These are phyloP conservation scores for Eupithecia insigniata DNA, from an alignment of 2,888 invertebrate species.

Conservation along the genomic window DNA sequence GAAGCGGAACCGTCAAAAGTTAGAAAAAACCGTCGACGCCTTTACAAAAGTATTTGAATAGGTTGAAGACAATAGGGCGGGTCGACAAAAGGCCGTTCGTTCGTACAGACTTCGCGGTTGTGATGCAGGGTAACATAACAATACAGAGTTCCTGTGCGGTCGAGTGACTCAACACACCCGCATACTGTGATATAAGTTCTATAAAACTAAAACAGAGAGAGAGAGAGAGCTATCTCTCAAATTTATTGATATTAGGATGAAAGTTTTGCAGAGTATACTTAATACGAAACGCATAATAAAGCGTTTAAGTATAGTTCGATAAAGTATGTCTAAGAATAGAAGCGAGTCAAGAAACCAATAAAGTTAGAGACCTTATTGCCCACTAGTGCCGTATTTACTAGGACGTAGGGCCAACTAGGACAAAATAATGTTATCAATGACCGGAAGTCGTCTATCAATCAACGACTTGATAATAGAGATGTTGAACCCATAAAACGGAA, in stretches of 20 bases:
- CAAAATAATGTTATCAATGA: conserved; percentile 60
- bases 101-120: conserved; percentile 62
- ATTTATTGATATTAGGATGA: conserved; percentile 31
- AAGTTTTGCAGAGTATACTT: conserved; percentile 21
- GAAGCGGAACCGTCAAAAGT: conserved; percentile 53
- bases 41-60: conserved; percentile 69
- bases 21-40: conserved; percentile 57
- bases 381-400: conserved; percentile 20
- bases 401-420: conserved; percentile 58
- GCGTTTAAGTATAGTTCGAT: conserved; percentile 22
- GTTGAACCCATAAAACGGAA: conserved; percentile 73
- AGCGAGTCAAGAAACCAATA: conserved; percentile 56
- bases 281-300: conserved; percentile 15
- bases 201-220: conserved; percentile 28
- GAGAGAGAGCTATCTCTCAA: conserved; percentile 40
- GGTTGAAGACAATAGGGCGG: conserved; percentile 70
- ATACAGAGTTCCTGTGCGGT: conserved; percentile 73
- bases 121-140: conserved; percentile 72
- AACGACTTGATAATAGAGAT: conserved; percentile 73
- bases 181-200: conserved; percentile 57
- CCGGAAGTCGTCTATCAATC: conserved; percentile 77
- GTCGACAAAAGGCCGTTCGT: conserved; percentile 71
- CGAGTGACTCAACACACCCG: conserved; percentile 72
- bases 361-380: conserved; percentile 43
- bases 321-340: conserved; percentile 50